phyloP scores from a whole-genome alignment of 2,888 invertebrate genomes.

The Epinotia demarniana region DNA sequence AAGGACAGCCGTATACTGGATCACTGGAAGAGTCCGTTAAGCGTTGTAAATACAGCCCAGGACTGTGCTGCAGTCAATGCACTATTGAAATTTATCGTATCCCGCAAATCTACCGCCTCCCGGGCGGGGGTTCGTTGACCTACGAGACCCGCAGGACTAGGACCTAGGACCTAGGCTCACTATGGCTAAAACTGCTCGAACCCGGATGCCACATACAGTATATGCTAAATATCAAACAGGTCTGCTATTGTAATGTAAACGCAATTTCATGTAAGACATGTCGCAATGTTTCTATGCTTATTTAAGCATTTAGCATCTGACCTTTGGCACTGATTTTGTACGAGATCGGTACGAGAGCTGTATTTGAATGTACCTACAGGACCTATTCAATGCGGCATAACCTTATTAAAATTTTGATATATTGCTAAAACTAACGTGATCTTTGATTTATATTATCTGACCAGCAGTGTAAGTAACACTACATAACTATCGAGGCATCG shows the following conservation, averaged over 20 bases:
- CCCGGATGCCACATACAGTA: conserved; percentile 64
- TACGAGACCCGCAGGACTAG: conserved; percentile 48
- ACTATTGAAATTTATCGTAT: conserved; percentile 83
- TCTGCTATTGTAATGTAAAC: conserved; percentile 45
- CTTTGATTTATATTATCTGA: no score
- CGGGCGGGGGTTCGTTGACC: conserved; percentile 74
- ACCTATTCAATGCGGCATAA: not conserved
- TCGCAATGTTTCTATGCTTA: conserved; percentile 13
- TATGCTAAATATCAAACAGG: conserved; percentile 47
- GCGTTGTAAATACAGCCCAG: conserved; percentile 50
- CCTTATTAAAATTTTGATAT: not conserved
- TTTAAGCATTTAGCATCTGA: conserved; percentile 30
- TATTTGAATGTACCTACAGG: not conserved
- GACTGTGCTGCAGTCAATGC: conserved; percentile 73
- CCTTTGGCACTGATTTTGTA: conserved; percentile 25
- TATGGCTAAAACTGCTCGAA: conserved; percentile 68
- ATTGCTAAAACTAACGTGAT: no score
- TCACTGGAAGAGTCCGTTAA: not conserved
- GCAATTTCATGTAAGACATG: conserved; percentile 11
- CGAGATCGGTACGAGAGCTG: not conserved
- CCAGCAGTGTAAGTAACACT: no score
- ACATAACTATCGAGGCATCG: no score
- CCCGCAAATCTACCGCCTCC: conserved; percentile 79
- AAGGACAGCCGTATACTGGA: not conserved
- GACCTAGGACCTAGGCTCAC: conserved; percentile 55